Evolutionary conservation across 2,113 vertebrate species (phyloP).

Genomic region (Caretta caretta): DNA sequence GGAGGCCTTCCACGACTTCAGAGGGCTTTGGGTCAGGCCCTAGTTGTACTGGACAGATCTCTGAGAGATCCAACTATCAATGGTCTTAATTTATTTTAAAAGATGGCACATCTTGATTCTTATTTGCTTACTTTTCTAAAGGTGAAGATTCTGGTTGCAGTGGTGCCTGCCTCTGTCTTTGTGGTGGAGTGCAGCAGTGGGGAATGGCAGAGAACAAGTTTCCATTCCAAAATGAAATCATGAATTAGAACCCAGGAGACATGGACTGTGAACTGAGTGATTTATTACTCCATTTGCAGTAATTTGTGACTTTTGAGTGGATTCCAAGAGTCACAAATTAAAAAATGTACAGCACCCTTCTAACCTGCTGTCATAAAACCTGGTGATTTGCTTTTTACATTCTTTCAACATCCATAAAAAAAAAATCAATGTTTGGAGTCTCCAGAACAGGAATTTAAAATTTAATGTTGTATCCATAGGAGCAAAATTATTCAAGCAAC

Average conservation of each 20-base stretch:
- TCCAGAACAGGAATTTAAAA: not conserved
- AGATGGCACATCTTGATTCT: too few species aligned
- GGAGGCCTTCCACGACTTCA: not conserved
- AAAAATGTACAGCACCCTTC: not conserved
- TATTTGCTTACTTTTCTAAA: not conserved
- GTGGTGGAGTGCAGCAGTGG: not conserved
- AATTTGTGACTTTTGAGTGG: slow-evolving; percentile 29
- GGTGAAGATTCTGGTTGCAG: not conserved
- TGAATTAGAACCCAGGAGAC: not conserved
- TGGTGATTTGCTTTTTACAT: not conserved
- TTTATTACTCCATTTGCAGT: not conserved
- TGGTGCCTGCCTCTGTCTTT: not conserved
- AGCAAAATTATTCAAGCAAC: not conserved
- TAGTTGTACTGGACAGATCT: not conserved
- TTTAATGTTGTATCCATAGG: not conserved
- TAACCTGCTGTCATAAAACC: not conserved
- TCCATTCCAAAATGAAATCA: not conserved
- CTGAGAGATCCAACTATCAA: not conserved
- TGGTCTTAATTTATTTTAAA: not conserved
- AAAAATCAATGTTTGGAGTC: not conserved
- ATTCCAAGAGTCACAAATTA: slow-evolving; percentile 29
- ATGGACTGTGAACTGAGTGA: not conserved
- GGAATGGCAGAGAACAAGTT: not conserved
- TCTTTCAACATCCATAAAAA: not conserved
- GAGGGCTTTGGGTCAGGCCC: not conserved